phyloP scores from a whole-genome alignment of 1,140 invertebrate species.

The Whitmania pigra region DNA sequence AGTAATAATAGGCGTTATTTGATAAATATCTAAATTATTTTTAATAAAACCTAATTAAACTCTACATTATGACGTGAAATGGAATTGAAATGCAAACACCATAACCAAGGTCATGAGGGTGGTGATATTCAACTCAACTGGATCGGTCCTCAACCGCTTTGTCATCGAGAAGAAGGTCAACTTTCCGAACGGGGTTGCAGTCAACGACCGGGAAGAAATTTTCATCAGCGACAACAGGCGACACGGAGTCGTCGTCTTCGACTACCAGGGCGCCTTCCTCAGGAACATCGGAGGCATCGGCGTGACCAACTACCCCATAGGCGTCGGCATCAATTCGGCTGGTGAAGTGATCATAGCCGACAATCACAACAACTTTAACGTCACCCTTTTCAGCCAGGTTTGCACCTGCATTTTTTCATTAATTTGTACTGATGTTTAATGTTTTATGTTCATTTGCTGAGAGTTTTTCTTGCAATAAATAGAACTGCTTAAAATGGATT shows the following conservation, averaged over 20 bases:
- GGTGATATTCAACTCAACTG: constrained; percentile 94
- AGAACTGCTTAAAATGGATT: too few species aligned
- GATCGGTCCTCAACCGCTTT: constrained; percentile 92
- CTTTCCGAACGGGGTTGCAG: constrained; percentile 95
- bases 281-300: constrained; percentile 96
- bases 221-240: constrained; percentile 97
- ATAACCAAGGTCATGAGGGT: constrained; percentile 65
- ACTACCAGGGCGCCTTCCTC: constrained; percentile 92
- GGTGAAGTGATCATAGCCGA: constrained; percentile 96
- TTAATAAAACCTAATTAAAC: too few species aligned
- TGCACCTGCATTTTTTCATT: background rate
- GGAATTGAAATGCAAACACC: too few species aligned
- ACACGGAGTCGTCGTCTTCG: constrained; percentile 98
- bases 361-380: constrained; percentile 99
- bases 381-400: constrained; percentile 64
- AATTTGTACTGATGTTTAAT: too few species aligned
- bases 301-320: constrained; percentile 97
- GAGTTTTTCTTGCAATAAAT: too few species aligned
- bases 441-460: too few species aligned
- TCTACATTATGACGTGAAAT: too few species aligned
- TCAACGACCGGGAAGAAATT: constrained; percentile 95
- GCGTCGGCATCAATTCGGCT: constrained; percentile 87
- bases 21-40: too few species aligned
- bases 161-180: constrained; percentile 96
- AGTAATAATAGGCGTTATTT: too few species aligned